These are phyloP conservation scores for Rhopilema esculentum DNA, from an alignment of 30 jellyfish, hydroid and myxozoan species.

Conservation along the genomic window DNA sequence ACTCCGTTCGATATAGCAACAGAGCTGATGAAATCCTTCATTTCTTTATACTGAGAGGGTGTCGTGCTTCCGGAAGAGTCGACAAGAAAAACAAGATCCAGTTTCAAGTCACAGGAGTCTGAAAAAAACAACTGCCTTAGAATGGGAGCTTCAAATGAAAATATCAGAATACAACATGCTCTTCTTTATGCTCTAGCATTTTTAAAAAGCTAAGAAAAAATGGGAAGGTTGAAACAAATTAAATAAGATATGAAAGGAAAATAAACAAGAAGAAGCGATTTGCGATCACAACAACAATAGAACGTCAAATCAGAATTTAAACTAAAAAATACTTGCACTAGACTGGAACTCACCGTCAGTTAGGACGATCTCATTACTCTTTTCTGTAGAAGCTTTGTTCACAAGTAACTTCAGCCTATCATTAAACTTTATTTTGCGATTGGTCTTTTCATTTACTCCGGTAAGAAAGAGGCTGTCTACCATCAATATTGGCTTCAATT, in stretches of 20 bases:
- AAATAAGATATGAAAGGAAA: neutral
- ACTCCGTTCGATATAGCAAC: slow-evolving; percentile 38
- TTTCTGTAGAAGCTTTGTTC: neutral
- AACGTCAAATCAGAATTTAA: neutral
- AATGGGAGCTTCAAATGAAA: neutral
- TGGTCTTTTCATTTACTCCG: slow-evolving; percentile 33
- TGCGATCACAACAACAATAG: neutral
- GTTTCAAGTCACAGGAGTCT: slow-evolving; percentile 54
- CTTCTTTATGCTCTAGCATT: too few relatives aligned
- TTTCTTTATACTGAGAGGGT: slow-evolving; percentile 42
- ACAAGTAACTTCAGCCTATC: neutral
- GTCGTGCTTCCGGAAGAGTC: slow-evolving; percentile 66
- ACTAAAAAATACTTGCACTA: neutral
- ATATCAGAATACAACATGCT: too few relatives aligned
- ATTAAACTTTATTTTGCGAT: slow-evolving; percentile 29
- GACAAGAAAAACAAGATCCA: slow-evolving; percentile 50
- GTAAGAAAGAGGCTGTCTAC: neutral
- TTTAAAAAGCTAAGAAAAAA: too few relatives aligned
- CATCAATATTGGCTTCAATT: neutral
- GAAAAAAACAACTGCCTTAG: neutral
- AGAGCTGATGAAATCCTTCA: slow-evolving; percentile 34
- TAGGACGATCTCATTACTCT: slow-evolving; percentile 10
- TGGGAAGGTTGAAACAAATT: too few relatives aligned
- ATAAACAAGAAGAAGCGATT: neutral
- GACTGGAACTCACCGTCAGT: slow-evolving; percentile 35